Evolutionary conservation across 2,888 invertebrate genomes (phyloP).

Genomic region (Xanthorhoe designata): DNA sequence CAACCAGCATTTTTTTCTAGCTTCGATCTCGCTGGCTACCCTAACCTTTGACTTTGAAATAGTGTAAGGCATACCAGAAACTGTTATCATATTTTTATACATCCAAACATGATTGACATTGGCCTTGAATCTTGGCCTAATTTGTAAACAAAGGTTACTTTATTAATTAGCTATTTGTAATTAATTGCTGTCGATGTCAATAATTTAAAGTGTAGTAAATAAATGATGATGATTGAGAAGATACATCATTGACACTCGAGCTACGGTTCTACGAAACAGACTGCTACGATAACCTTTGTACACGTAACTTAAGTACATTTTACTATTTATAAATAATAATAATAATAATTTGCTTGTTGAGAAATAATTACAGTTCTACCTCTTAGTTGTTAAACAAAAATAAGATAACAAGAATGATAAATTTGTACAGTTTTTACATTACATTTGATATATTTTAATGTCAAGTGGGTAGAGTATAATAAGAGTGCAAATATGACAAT

Average conservation of each 20-base stretch:
- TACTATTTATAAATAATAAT: not conserved
- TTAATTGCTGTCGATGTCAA: constrained; percentile 18
- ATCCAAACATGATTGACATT: constrained; percentile 73
- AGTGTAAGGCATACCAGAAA: constrained; percentile 30
- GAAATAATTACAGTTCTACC: not conserved
- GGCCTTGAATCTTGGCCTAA: constrained; percentile 73
- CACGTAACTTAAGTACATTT: not conserved
- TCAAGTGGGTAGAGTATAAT: not conserved
- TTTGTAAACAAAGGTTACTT: constrained; percentile 47
- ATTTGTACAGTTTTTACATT: not conserved
- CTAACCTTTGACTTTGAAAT: constrained; percentile 50
- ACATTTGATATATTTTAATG: not conserved
- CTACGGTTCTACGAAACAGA: not conserved
- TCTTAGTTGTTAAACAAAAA: not conserved
- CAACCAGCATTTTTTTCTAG: constrained; percentile 57
- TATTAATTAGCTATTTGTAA: constrained; percentile 22
- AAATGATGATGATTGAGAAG: not conserved
- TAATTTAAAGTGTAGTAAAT: constrained; percentile 9
- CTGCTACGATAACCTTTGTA: not conserved
- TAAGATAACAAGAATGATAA: not conserved
- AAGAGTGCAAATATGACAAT: not conserved
- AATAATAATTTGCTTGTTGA: not conserved
- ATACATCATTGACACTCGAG: not conserved
- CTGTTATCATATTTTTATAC: constrained; percentile 19
- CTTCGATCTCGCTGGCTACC: constrained; percentile 48